Base-by-base conservation (phyloP, 1,140 invertebrate species). In the Drosophila quadrilineata region DNA sequence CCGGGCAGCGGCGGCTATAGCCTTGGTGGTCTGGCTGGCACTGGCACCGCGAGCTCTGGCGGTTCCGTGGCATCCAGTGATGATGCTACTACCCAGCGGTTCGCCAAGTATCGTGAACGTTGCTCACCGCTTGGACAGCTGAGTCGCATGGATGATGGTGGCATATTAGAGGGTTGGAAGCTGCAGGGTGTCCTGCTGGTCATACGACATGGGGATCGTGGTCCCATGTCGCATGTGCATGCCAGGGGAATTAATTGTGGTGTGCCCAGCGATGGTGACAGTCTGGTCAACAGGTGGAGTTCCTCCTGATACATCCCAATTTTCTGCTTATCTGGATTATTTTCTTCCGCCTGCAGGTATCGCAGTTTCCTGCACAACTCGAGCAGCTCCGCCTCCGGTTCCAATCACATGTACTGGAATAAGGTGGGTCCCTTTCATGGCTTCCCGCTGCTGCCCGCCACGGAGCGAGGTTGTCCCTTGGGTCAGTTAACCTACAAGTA, bases 151-250 rank as follows among this genome's bases (percentile, higher is more conserved):
- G 92, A 93, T 58, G 95, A 95, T 93, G 94, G 94, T 93, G 91
- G 89, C 36, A 87, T 89, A 56, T 71, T 89, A 52, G 89, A 90
- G 64, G 88, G 93, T 68, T 94, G 94, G 91, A 91, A 93, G 24
- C 80, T 98, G 9, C 94, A 94, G 89, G 95, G 95, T 6, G 92
- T 97, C 4, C 89, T 97, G 24, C 91, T 97, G 22, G 90, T 98
- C 5, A 94, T 96, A 3, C 91, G 97, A 21, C 97, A 98, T 90
- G 97, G 97, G 1, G 96, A 98, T 88, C 91, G 97, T 35, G 95
- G 96, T 3, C 95, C 96, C 1, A 91, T 98, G 38, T 93, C 94
- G 5, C 94, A 96, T 88, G 93, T 63, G 94, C 95, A 67, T 93
- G 95, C 33, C 93, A 56, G 94, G 16, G 92, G 91, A 38, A 91